Percentiles rank a stretch among this genome's conserved stretches.
Conservation (phyloP, 2,888 invertebrate genomes). For the Dysmachus trigonus region DNA sequence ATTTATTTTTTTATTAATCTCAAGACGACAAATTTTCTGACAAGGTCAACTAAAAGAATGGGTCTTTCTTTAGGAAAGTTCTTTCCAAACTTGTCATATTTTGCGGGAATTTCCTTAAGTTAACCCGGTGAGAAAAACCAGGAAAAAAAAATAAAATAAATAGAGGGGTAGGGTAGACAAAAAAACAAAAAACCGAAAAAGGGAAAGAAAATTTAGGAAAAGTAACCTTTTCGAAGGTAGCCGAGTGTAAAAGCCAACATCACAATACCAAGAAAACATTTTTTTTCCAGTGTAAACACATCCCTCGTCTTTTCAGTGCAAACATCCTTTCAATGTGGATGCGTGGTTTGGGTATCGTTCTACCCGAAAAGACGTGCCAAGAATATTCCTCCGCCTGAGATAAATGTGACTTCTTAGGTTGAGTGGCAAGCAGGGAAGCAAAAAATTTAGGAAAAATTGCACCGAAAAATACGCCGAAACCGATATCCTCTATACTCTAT, state of each 20-base stretch:
- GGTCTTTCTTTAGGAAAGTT: neutral
- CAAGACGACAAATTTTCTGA: neutral
- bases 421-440: neutral
- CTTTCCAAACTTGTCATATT: neutral
- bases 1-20: neutral
- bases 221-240: slow-evolving; percentile 10
- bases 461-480: neutral
- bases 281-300: slow-evolving; percentile 15
- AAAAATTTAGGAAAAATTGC: neutral
- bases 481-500: too few species aligned
- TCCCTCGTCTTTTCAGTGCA: neutral
- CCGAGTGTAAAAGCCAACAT: slow-evolving; percentile 14
- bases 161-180: neutral
- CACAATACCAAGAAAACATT: neutral
- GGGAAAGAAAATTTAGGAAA: neutral
- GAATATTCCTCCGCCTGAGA: neutral
- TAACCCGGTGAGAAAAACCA: neutral
- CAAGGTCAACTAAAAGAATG: neutral
- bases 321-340: neutral
- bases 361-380: neutral
- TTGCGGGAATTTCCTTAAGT: neutral
- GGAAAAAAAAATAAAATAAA: too few species aligned
- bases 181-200: neutral
- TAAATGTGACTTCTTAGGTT: neutral
- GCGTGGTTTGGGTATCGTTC: neutral